Conservation (phyloP, 1,140 invertebrate species). For the Oryctes rhinoceros region DNA sequence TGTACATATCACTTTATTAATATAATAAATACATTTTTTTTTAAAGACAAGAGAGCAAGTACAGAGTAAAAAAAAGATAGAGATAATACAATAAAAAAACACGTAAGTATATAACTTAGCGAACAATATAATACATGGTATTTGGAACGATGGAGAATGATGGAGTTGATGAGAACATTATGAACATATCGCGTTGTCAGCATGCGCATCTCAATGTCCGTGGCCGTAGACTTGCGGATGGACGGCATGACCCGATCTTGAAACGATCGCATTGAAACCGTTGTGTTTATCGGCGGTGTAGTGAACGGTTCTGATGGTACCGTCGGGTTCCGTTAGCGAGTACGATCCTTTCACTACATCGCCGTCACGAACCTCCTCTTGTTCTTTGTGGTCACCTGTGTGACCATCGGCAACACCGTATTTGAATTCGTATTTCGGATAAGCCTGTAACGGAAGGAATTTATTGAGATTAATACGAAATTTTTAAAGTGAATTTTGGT, state of each 20-base stretch:
- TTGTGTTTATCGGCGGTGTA: conserved; percentile 21
- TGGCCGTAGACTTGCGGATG: conserved; percentile 30
- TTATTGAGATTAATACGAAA: too few species aligned
- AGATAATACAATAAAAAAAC: conserved; percentile 20
- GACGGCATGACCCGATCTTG: conserved; percentile 18
- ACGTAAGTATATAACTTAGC: conserved; percentile 26
- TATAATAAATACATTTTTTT: conserved; percentile 38
- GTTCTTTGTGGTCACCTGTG: conserved; percentile 11
- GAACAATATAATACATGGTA: conserved; percentile 17
- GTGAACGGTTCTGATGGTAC: conserved; percentile 12
- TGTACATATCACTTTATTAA: conserved; percentile 38
- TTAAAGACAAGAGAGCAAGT: conserved; percentile 8
- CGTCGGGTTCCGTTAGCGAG: conserved; percentile 1
- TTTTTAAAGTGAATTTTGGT: too few species aligned
- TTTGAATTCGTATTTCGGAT: conserved; percentile 29
- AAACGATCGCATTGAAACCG: conserved; percentile 14
- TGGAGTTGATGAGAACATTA: neutral
- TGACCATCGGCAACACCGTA: conserved; percentile 9
- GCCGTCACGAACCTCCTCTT: neutral
- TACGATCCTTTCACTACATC: conserved; percentile 21
- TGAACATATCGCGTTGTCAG: neutral
- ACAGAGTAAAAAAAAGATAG: neutral
- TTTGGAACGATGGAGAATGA: conserved; percentile 6
- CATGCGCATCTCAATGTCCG: neutral
- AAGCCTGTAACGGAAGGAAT: neutral